Base-by-base conservation (phyloP, 2,797 vertebrate species). In the Dromococcyx pavoninus region DNA sequence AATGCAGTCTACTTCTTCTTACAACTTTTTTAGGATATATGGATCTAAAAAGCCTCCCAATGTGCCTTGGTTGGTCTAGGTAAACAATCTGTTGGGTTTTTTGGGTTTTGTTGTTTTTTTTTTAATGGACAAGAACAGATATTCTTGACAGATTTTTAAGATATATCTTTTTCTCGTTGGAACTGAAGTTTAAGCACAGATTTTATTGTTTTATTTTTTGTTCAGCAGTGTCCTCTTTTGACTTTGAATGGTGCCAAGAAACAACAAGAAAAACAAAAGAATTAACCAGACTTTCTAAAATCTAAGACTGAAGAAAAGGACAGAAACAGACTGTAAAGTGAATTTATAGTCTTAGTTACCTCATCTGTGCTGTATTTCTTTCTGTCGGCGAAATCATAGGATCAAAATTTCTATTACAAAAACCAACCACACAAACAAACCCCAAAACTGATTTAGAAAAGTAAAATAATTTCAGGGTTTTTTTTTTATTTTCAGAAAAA, bases 351-450 rank as follows among this genome's bases (percentile, higher is more conserved):
- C 48, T 67, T 76, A 6, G 28, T n/a, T 72, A 21, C 23, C 5
- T 60, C 17, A 24, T 37, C 44, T 64, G 56, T 41, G 4, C 1
- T 51, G 3, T 28, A 8, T 64, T 67, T 77, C 23, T 82, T 78
- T 60, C 32, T 44, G 3, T 25, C 56, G 43, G 35, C 1, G 70
- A 69, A 76, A 58, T 32, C 7, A 48, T 2, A 41, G 5, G 27
- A 12, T 60, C 4, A 56, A 60, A 8, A 18, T 71, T 74, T 77
- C 9, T 44, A 15, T 35, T 58, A 30, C 23, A 70, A 77, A 13
- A 41, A 61, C 1, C 1, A 13, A 43, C 28, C 39, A 58, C 33
- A 1, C 6, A 80, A 58, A 51, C 3, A 10, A 65, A 16, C 0
- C 4, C 7, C 5, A 72, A 73, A 41, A 2, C 54, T 75, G 22